Evolutionary conservation across 2,797 vertebrate species (phyloP).

Genomic region (Tragopan temminckii): DNA sequence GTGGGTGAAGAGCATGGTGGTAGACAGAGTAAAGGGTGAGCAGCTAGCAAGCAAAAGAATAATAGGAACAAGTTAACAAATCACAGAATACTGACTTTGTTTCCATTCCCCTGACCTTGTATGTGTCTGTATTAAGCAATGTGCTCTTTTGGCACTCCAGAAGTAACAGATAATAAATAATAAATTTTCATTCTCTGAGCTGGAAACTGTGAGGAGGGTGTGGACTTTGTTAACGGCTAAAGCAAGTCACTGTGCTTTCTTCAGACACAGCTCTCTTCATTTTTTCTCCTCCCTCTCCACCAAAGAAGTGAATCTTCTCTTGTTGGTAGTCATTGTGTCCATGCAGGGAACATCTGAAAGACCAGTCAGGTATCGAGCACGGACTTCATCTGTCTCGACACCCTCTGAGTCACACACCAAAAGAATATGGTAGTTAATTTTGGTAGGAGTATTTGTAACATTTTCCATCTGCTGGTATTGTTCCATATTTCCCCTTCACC

Average conservation of each 20-base stretch:
- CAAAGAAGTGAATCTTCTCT: conserved; percentile 4
- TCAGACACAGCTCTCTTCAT: background rate
- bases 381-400: conserved; percentile 36
- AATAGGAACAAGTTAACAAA: background rate
- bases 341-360: conserved; percentile 45
- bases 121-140: background rate
- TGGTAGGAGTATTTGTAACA: conserved; percentile 72
- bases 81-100: background rate
- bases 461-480: conserved; percentile 69
- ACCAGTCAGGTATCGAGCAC: conserved; percentile 33
- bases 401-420: conserved; percentile 65
- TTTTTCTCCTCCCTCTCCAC: conserved; percentile 14
- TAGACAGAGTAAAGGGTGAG: background rate
- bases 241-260: background rate
- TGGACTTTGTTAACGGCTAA: background rate
- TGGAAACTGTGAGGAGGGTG: background rate
- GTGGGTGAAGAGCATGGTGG: background rate
- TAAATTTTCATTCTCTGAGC: background rate
- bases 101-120: background rate
- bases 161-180: conserved; percentile 17
- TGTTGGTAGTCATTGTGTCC: conserved; percentile 55
- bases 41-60: background rate
- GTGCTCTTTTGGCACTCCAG: background rate
- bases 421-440: conserved; percentile 70
- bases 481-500: conserved; percentile 68